Percentiles rank a stretch among this genome's conserved stretches.
Evolutionary conservation across 2,888 invertebrate species (phyloP).

Genomic region (Caenorhabditis sp.): DNA sequence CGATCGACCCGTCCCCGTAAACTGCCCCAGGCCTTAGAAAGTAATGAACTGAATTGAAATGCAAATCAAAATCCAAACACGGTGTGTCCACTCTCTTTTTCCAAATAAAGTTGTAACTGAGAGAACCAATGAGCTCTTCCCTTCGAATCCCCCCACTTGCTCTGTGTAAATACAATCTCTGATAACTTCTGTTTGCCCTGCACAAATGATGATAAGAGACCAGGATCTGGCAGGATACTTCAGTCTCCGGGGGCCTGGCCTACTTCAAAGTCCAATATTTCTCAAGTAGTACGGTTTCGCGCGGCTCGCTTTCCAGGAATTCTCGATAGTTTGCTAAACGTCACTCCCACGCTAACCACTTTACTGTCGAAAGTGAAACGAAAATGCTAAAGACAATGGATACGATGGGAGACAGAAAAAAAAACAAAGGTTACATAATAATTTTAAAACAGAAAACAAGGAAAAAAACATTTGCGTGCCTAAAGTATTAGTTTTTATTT

Average conservation of each 20-base stretch:
- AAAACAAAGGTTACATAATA: too few species aligned
- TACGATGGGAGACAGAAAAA: background rate
- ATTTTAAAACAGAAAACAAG: too few species aligned
- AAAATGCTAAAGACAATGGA: background rate
- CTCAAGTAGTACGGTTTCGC: conserved; percentile 46
- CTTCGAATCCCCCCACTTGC: background rate
- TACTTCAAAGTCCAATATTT: conserved; percentile 20
- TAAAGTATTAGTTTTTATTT: background rate
- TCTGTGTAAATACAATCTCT: conserved; percentile 28
- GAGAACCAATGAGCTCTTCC: background rate
- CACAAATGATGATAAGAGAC: conserved; percentile 19
- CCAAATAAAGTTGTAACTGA: conserved; percentile 49
- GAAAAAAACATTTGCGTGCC: background rate
- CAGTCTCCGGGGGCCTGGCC: conserved; percentile 6
- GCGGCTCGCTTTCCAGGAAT: conserved; percentile 37
- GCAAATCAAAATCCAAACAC: conserved; percentile 23
- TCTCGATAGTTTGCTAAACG: conserved; percentile 7
- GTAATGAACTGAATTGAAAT: conserved; percentile 4
- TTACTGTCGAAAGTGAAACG: background rate
- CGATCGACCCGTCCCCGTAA: conserved; percentile 16
- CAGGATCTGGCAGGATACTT: conserved; percentile 26
- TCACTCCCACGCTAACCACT: conserved; percentile 2
- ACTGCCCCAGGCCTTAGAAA: conserved; percentile 35
- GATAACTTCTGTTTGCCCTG: conserved; percentile 12
- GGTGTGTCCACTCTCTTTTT: conserved; percentile 18